Percentiles rank a stretch among this genome's conserved stretches.
Evolutionary conservation across 2,113 vertebrate genomes (phyloP).

Genomic region (Anolis carolinensis): DNA sequence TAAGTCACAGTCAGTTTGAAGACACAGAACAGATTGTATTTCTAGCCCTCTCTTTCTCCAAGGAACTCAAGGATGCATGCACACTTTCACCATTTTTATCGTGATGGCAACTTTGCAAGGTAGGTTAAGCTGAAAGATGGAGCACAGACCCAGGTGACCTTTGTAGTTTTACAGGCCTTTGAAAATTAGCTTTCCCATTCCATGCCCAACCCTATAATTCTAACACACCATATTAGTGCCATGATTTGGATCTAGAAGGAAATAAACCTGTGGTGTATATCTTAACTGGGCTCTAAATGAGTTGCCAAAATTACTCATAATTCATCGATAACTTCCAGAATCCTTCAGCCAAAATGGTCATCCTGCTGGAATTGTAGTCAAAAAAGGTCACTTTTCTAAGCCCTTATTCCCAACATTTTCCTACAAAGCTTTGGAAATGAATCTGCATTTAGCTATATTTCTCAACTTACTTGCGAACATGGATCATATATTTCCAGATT

Average conservation of each 20-base stretch:
- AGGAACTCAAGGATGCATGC: background rate
- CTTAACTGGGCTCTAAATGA: background rate
- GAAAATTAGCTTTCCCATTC: background rate
- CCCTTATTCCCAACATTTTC: background rate
- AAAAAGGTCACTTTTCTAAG: background rate
- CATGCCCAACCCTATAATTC: background rate
- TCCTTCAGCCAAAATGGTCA: too few relatives aligned
- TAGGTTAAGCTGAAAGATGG: background rate
- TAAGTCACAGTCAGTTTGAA: too few relatives aligned
- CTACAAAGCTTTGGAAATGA: background rate
- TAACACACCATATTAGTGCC: background rate
- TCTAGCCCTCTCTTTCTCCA: background rate
- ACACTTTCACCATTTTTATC: background rate
- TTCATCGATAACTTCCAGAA: too few relatives aligned
- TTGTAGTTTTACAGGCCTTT: background rate
- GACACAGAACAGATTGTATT: background rate
- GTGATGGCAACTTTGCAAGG: background rate
- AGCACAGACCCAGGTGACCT: background rate
- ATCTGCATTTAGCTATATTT: too few relatives aligned
- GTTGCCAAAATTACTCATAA: background rate
- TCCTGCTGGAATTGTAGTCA: too few relatives aligned
- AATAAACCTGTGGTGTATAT: background rate
- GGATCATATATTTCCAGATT: slow-evolving; percentile 87
- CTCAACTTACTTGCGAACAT: slow-evolving; percentile 82
- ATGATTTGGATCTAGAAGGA: background rate